Evolutionary conservation across 2,888 invertebrate genomes (phyloP), one percentile per base, ranked within the genome.

Genomic region (Crocallis elinguaria): DNA sequence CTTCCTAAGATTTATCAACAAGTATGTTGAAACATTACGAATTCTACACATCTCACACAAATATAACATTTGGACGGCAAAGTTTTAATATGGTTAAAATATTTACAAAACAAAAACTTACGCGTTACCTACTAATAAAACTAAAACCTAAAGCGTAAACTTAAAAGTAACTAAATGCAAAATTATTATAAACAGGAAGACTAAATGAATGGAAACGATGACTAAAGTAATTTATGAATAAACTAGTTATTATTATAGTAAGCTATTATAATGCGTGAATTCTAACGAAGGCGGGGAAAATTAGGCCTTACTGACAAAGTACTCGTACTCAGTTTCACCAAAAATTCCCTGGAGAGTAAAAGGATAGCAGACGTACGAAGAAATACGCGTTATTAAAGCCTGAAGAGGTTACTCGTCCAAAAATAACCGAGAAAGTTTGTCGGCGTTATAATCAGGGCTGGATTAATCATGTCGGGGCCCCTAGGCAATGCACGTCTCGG

Each of bases 101-200:
- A 82, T 82, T 77, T 83, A 84, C 82, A 85, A 67, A 61, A 27
- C 61, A 62, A 64, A 71, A 38, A 21, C 36, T 48, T 42, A 38
- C 65, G 69, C 60, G 64, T 72, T 73, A 69, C n/a, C n/a, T n/a
- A n/a, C 50, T 54, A 54, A 63, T 67, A 62, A 64, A 65, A 65
- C 65, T 71, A 77, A 59, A 53, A 13, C 7, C 77, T 79, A 81
- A 77, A 79, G 73, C 74, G 60, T 67, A 38, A n/a, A 81, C 82
- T 88, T 86, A 69, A 62, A 69, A 62, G 54, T 84, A 87, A 81
- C 86, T 90, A 90, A 89, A 90, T 90, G 89, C 89, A 88, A 82
- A 79, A 82, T 75, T 77, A 57, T 44, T 85, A 86, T 81, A 67
- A 83, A 84, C 80, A 84, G 88, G 87, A 88, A 88, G 88, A 88